These are phyloP conservation scores for Takifugu ocellatus DNA, from an alignment of 2,797 vertebrate species.

Conservation along the genomic window DNA sequence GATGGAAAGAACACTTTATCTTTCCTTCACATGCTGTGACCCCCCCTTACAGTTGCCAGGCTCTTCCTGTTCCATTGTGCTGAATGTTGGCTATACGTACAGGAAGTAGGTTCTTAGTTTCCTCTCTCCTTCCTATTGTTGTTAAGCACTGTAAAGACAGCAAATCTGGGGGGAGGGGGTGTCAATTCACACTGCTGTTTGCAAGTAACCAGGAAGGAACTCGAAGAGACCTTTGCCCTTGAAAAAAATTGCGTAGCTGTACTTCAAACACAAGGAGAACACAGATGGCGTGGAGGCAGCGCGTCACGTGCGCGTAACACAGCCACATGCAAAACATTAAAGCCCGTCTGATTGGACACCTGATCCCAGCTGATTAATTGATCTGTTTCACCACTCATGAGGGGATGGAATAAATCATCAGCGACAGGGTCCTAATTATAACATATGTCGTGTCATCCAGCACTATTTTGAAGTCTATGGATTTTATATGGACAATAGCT, in stretches of 20 bases:
- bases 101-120: conserved; percentile 74
- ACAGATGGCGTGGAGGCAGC: conserved; percentile 33
- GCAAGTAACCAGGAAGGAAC: conserved; percentile 60
- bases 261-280: conserved; percentile 17
- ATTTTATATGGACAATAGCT: conserved; percentile 43
- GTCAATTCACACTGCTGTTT: conserved; percentile 48
- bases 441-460: conserved; percentile 54
- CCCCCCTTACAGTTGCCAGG: conserved; percentile 63
- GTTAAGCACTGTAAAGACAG: conserved; percentile 26
- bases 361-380: conserved; percentile 48
- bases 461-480: conserved; percentile 53
- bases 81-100: conserved; percentile 51
- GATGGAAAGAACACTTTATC: conserved; percentile 56
- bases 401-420: conserved; percentile 45
- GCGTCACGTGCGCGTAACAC: conserved; percentile 14
- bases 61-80: conserved; percentile 70
- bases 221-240: conserved; percentile 33
- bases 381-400: conserved; percentile 46
- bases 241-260: conserved; percentile 3
- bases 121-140: conserved; percentile 71
- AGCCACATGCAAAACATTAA: conserved; percentile 22
- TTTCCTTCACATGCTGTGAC: conserved; percentile 60
- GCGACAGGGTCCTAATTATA: conserved; percentile 34
- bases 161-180: conserved; percentile 28
- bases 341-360: conserved; percentile 50